These are phyloP conservation scores for Pristionchus mayeri DNA, from an alignment of 2,888 invertebrate species.

Conservation along the genomic window DNA sequence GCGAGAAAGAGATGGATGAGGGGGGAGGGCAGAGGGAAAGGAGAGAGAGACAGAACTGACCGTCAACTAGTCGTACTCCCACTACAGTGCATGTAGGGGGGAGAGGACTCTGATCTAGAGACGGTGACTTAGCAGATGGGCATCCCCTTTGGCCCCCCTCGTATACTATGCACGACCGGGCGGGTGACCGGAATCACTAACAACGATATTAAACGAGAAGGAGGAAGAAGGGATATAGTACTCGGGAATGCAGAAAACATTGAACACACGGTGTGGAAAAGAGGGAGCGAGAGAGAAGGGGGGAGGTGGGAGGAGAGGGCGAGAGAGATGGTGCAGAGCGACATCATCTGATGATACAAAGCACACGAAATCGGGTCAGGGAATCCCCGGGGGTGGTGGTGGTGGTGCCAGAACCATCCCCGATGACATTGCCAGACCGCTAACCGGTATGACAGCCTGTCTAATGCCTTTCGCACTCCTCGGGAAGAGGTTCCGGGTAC, in stretches of 20 bases:
- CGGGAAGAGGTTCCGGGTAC: neutral
- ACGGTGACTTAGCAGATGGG: neutral
- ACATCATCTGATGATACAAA: neutral
- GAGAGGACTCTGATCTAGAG: too few species aligned
- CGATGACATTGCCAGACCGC: too few species aligned
- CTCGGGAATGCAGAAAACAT: slow-evolving; percentile 45
- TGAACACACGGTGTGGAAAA: slow-evolving; percentile 28
- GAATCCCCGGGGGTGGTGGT: neutral
- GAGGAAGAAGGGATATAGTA: slow-evolving; percentile 27
- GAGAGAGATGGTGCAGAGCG: too few species aligned
- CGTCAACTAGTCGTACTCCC: neutral
- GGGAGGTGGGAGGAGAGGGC: neutral
- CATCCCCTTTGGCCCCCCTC: neutral
- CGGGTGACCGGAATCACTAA: neutral
- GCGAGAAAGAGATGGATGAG: neutral
- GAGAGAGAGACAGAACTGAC: neutral
- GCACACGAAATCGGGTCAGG: neutral
- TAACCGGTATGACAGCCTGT: neutral
- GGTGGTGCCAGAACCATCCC: too few species aligned
- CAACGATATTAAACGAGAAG: neutral
- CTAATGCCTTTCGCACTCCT: neutral
- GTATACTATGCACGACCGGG: neutral
- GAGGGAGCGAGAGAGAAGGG: neutral
- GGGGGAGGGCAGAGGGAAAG: neutral
- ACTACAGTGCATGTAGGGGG: neutral